phyloP scores from a whole-genome alignment of 2,113 vertebrate species.

The human region DNA sequence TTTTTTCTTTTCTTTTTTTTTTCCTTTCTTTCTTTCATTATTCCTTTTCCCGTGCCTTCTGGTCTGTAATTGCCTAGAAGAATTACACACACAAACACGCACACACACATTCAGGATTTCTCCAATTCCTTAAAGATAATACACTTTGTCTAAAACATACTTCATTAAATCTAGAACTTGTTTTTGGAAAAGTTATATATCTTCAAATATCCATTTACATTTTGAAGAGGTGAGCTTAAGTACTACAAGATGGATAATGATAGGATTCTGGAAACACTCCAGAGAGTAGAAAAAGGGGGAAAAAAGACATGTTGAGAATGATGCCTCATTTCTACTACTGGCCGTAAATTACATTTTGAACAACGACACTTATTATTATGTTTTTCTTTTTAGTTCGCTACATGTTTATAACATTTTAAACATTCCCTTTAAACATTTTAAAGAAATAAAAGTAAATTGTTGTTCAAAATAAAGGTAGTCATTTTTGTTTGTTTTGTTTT shows the following conservation, averaged over 20 bases:
- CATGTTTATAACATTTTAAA: slow-evolving; percentile 9
- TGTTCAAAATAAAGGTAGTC: background rate
- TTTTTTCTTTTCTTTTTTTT: background rate
- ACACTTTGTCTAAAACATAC: background rate
- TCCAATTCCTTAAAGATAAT: background rate
- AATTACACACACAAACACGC: background rate
- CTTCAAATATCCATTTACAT: slow-evolving; percentile 7
- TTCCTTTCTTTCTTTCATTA: background rate
- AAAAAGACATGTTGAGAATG: background rate
- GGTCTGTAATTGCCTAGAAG: background rate
- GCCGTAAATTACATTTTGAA: background rate
- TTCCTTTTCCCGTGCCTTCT: background rate
- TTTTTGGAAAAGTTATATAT: background rate
- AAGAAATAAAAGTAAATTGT: background rate
- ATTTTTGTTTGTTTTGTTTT: background rate
- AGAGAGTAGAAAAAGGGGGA: background rate
- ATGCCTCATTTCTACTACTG: background rate
- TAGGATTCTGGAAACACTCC: background rate
- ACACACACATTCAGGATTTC: background rate
- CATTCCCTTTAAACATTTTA: background rate
- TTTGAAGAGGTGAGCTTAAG: slow-evolving; percentile 7
- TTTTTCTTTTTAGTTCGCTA: background rate
- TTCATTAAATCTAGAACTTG: slow-evolving; percentile 12
- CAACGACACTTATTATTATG: background rate
- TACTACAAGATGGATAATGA: background rate